Conservation (phyloP, 2,113 vertebrate genomes). For the Eidolon helvum region DNA sequence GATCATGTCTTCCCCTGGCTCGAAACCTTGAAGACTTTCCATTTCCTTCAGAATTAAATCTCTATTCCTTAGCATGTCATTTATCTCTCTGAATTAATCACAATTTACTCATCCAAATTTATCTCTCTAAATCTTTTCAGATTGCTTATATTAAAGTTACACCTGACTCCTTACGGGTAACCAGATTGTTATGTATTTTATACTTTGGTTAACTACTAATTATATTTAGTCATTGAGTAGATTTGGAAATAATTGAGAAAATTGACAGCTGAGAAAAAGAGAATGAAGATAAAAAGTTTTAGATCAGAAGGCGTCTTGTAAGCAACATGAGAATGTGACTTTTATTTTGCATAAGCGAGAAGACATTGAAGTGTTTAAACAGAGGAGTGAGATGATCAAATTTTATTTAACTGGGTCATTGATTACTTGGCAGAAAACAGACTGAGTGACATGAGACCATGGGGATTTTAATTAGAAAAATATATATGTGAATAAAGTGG, state of each 20-base stretch:
- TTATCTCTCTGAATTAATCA: neutral
- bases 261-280: neutral
- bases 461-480: neutral
- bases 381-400: neutral
- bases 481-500: neutral
- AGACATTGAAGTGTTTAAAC: neutral
- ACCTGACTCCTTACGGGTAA: neutral
- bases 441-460: neutral
- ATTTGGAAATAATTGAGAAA: neutral
- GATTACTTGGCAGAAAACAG: neutral
- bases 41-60: constrained; percentile 19
- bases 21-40: neutral
- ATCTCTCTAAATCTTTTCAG: neutral
- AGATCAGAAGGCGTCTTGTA: neutral
- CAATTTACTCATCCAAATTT: neutral
- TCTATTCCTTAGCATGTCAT: neutral
- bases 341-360: neutral
- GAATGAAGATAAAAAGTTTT: neutral
- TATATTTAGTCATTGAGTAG: neutral
- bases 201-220: neutral
- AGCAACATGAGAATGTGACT: neutral
- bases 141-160: neutral
- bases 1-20: neutral
- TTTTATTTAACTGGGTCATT: neutral
- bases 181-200: neutral